Evolutionary conservation across 2,113 vertebrate species (phyloP).

Genomic region (Thunnus maccoyii): DNA sequence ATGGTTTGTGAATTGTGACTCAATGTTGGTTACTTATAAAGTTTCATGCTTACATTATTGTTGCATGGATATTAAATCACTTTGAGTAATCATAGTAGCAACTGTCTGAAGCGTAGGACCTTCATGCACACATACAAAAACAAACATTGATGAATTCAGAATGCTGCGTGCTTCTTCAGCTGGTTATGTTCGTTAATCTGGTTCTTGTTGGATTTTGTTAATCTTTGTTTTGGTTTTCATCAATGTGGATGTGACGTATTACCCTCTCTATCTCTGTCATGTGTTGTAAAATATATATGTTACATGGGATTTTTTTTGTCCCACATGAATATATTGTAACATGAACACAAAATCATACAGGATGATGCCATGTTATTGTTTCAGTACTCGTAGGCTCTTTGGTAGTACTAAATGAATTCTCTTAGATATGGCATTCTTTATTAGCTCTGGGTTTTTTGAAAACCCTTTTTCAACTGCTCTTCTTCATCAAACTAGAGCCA

Average conservation of each 20-base stretch:
- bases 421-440: neutral
- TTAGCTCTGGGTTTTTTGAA: neutral
- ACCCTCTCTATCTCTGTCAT: neutral
- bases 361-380: neutral
- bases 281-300: conserved; percentile 21
- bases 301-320: neutral
- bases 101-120: neutral
- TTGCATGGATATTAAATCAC: neutral
- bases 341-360: neutral
- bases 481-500: no score
- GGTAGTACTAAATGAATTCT: neutral
- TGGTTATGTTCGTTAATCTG: neutral
- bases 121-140: neutral
- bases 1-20: neutral
- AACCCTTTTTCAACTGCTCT: neutral
- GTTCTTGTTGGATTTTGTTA: conserved; percentile 5
- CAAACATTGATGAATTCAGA: conserved; percentile 16
- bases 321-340: neutral
- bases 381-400: neutral
- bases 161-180: conserved; percentile 23
- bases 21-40: neutral
- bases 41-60: neutral
- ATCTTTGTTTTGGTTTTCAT: neutral
- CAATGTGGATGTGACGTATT: conserved; percentile 21
- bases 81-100: neutral